Base-by-base conservation (phyloP, 2,888 invertebrate species). In the Chrysomela aeneicollis region DNA sequence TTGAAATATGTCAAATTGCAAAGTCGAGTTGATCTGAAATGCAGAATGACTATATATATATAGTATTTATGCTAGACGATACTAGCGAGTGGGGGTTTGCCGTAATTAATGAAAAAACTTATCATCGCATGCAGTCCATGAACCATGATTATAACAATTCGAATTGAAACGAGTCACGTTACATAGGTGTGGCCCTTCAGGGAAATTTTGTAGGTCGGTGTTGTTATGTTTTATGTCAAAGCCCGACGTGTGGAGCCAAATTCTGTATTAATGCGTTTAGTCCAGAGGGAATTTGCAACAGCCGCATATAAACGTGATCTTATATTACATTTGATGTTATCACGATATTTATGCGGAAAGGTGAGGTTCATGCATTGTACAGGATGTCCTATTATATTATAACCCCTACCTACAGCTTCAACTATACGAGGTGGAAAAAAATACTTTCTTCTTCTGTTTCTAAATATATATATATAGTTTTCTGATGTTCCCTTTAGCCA, bases 91-190 rank as follows among this genome's bases (percentile, higher is more conserved):
- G n/a, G n/a, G n/a, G 42, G 9, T 42, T 42, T 42, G 15, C 15
- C n/a, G 15, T 42, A 42, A 42, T 42, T 42, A 42, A 42, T 42
- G 42, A 42, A 42, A 42, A 42, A n/a, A 42, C 42, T 42, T 15
- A 42, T 42, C 42, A 6, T 42, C 42, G 42, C 42, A 42, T 42
- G 42, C 12, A 15, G 15, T 42, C 12, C 15, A 42, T 42, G 42
- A 42, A n/a, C 12, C 15, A 42, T 42, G 42, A 42, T 42, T 42
- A n/a, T n/a, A 42, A 15, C 42, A n/a, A n/a, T 42, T 4, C 59
- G 63, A 74, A 74, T 73, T 73, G 66, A 65, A 66, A 67, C 67
- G 68, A 73, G 74, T 74, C 74, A 74, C 74, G 74, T 72, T 66
- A 73, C 49, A 59, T 69, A 71, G 73, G 74, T 67, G 73, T 66